Evolutionary conservation across 2,888 invertebrate species (phyloP).

Genomic region (Megaustenia siamemsis): DNA sequence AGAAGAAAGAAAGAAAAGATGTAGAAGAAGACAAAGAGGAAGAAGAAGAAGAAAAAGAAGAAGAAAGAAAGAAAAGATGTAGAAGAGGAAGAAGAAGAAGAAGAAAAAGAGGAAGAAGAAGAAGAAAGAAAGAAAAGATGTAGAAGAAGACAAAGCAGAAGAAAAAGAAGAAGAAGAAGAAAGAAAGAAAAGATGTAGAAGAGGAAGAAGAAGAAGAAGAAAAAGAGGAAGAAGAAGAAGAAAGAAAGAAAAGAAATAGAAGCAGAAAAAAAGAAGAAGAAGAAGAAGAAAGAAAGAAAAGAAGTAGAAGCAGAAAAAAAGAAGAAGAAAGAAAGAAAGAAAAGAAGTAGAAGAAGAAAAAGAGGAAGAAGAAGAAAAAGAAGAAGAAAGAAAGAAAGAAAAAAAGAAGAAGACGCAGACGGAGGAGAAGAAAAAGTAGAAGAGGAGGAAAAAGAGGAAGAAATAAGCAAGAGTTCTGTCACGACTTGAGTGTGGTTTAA

Average conservation of each 20-base stretch:
- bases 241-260: no score
- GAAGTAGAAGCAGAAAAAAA: no score
- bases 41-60: neutral
- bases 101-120: neutral
- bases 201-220: neutral
- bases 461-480: neutral
- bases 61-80: no score
- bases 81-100: neutral
- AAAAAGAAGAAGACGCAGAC: no score
- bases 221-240: neutral
- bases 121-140: neutral
- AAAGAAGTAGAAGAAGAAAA: neutral
- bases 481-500: no score
- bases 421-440: neutral
- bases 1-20: no score
- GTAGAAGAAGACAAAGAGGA: neutral
- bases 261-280: no score
- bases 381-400: neutral
- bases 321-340: neutral
- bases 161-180: neutral
- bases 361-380: neutral
- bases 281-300: no score
- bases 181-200: no score
- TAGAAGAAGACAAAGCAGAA: neutral
- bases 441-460: neutral